These are phyloP conservation scores for Leptinotarsa lineolata DNA, from an alignment of 1,140 invertebrate genomes.

Conservation along the genomic window DNA sequence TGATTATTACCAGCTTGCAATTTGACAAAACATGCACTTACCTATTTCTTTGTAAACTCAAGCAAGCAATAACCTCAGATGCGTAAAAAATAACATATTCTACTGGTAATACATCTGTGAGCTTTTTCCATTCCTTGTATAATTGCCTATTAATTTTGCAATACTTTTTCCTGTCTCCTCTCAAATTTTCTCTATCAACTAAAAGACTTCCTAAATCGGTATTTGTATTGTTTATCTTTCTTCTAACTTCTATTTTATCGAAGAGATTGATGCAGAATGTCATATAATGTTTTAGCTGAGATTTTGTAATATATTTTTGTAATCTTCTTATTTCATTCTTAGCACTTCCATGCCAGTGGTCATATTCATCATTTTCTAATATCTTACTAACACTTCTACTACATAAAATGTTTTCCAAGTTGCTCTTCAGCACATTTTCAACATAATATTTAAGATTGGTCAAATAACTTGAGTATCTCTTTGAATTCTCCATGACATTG, in stretches of 20 bases:
- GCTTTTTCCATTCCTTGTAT: background rate
- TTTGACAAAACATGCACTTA: background rate
- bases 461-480: background rate
- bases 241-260: background rate
- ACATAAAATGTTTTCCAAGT: background rate
- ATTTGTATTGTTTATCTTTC: background rate
- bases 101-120: background rate
- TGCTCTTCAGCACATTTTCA: slow-evolving; percentile 1
- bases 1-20: no score
- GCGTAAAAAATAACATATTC: slow-evolving; percentile 34
- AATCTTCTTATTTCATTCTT: background rate
- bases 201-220: background rate
- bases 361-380: background rate
- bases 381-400: background rate
- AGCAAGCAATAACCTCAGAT: slow-evolving; percentile 1
- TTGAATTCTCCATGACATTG: background rate
- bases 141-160: background rate
- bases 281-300: background rate
- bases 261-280: background rate
- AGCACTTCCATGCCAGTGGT: background rate
- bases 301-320: background rate
- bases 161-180: background rate
- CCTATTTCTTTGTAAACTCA: background rate
- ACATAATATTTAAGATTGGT: background rate
- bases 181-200: background rate